Evolutionary conservation across 2,888 invertebrate species (phyloP).

Genomic region (Ceraclea dissimilis): DNA sequence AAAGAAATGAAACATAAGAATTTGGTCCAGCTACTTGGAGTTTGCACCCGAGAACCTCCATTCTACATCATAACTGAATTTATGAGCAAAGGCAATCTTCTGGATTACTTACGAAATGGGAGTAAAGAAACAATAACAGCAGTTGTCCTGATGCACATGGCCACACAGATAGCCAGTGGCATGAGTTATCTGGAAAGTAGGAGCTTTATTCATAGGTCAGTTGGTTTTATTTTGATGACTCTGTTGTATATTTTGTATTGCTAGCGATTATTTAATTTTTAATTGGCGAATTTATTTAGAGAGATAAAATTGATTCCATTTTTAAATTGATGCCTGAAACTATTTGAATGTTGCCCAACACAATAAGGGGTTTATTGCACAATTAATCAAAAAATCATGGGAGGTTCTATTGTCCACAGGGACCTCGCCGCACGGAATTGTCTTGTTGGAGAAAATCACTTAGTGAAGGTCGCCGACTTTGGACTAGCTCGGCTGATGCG

Average conservation of each 20-base stretch:
- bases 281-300: neutral
- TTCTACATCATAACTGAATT: constrained; percentile 99
- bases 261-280: neutral
- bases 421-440: constrained; percentile 99
- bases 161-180: constrained; percentile 98
- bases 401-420: constrained; percentile 41
- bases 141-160: constrained; percentile 96
- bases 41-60: constrained; percentile 97
- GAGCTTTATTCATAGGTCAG: constrained; percentile 83
- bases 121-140: constrained; percentile 85
- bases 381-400: constrained; percentile 8
- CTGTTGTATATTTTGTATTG: too few species aligned
- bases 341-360: too few species aligned
- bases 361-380: neutral
- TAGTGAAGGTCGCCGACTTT: constrained; percentile 99
- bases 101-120: constrained; percentile 89
- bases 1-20: constrained; percentile 99
- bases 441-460: constrained; percentile 92
- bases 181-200: constrained; percentile 97
- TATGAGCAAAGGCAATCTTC: constrained; percentile 96
- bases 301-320: too few species aligned
- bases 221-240: constrained; percentile 1
- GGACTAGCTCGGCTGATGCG: constrained; percentile 96
- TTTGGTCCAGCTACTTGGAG: constrained; percentile 94
- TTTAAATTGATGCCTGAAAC: too few species aligned